phyloP scores from a whole-genome alignment of 2,797 vertebrate genomes.

The Merluccius polli region DNA sequence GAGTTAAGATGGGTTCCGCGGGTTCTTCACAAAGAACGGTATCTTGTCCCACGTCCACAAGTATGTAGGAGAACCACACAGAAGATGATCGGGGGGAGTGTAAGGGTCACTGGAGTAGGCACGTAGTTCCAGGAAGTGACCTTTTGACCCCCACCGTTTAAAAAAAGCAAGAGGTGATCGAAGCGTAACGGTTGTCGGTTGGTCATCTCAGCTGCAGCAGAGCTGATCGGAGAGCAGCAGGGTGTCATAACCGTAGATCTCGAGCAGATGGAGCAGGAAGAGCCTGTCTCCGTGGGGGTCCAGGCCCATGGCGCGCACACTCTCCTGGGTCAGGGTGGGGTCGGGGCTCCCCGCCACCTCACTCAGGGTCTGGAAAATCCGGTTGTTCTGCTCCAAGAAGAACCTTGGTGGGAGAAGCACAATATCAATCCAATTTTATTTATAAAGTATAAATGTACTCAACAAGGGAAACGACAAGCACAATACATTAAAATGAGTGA shows the following conservation, averaged over 20 bases:
- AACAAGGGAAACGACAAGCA: too few relatives aligned
- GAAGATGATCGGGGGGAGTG: neutral
- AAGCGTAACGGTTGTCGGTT: neutral
- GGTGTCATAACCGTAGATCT: conserved; percentile 90
- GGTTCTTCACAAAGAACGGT: neutral
- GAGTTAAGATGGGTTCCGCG: neutral
- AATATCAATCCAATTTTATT: neutral
- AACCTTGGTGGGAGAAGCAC: conserved; percentile 67
- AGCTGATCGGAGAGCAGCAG: conserved; percentile 92
- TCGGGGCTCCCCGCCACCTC: conserved; percentile 89
- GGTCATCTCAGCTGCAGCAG: conserved; percentile 81
- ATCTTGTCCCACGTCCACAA: neutral
- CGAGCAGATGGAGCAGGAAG: conserved; percentile 91
- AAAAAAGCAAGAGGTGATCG: conserved; percentile 24
- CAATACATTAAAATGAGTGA: too few relatives aligned
- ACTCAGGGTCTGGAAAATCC: conserved; percentile 90
- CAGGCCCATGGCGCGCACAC: conserved; percentile 89
- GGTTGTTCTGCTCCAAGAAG: conserved; percentile 94
- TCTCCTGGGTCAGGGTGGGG: conserved; percentile 88
- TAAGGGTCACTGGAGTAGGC: neutral
- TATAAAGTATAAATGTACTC: neutral
- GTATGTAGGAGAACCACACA: neutral
- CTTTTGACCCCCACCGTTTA: neutral
- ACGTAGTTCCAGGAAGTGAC: neutral
- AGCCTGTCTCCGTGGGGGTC: conserved; percentile 90